Base-by-base conservation (phyloP, 2,113 vertebrate genomes). In the Rhea americana region DNA sequence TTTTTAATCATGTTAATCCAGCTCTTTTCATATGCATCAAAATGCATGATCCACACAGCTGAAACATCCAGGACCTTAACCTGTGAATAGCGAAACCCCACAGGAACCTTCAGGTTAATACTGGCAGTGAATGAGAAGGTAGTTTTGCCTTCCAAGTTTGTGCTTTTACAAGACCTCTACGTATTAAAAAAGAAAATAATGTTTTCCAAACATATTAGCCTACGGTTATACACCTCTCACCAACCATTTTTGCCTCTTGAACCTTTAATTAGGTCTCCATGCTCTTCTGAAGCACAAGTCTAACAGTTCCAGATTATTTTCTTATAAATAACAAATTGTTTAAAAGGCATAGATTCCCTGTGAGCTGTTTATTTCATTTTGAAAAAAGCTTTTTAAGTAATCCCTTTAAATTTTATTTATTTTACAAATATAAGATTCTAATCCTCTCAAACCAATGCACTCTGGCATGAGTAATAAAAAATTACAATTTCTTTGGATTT, bases 331-430 rank as follows among this genome's bases (percentile, higher is more conserved):
- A 58, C 17, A 19, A 82, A 63, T 55, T 18, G 48, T 81, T 93
- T 76, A 67, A 81, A 93, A 63, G 12, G 17, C 37, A n/a, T 45
- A 74, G 55, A 28, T 51, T 74, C 0, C 0, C 72, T 73, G 41
- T 8, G 56, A 95, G 76, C 30, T 55, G 24, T 4, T 47, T 32
- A 58, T 58, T 58, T 58, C 55, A 58, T 58, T 91, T 77, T 86
- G 93, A 96, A 91, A 87, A 0, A 13, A 87, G 62, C 77, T 73
- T 48, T 85, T 80, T 32, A 83, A 75, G 77, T 61, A 93, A 90
- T 43, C 61, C 70, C 61, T 90, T 84, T 66, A 83, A 58, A 80
- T 87, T 93, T 53, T 70, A 74, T 86, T 94, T 95, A 43, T 68
- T 91, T 86, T 50, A 14, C 47, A 88, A 88, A 91, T 65, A 94